These are phyloP conservation scores for Agriopis leucophaearia DNA, from an alignment of 2,888 invertebrate genomes.

Conservation along the genomic window DNA sequence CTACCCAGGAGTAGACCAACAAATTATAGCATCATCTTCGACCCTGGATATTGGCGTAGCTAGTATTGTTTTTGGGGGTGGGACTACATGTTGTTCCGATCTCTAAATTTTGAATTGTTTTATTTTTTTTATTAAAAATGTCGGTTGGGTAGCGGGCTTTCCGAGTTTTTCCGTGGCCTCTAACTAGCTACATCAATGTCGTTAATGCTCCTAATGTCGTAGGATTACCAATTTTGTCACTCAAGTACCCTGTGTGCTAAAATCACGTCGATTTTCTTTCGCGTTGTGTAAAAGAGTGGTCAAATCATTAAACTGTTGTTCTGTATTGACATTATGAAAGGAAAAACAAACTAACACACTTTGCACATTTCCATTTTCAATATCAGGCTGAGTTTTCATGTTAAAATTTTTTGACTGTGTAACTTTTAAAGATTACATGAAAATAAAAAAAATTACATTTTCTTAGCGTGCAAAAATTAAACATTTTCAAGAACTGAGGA, in stretches of 20 bases:
- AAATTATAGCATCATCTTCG: neutral
- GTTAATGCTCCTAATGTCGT: too few species aligned
- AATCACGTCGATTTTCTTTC: too few species aligned
- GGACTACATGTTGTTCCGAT: neutral
- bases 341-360: too few species aligned
- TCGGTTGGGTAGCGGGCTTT: neutral
- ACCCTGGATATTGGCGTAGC: neutral
- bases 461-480: too few species aligned
- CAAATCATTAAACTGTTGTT: too few species aligned
- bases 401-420: neutral
- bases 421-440: neutral
- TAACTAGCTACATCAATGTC: too few species aligned
- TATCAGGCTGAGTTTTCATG: neutral
- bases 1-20: slow-evolving; percentile 52
- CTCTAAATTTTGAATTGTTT: neutral
- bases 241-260: too few species aligned
- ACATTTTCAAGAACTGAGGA: slow-evolving; percentile 6
- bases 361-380: neutral
- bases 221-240: too few species aligned
- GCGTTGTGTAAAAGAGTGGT: too few species aligned
- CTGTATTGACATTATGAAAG: too few species aligned
- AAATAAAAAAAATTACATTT: neutral
- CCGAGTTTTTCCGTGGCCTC: too few species aligned
- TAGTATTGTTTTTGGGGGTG: neutral
- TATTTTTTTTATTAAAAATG: neutral